These are phyloP conservation scores for Eubasilissa splendida DNA, from an alignment of 2,888 invertebrate genomes.

Conservation along the genomic window DNA sequence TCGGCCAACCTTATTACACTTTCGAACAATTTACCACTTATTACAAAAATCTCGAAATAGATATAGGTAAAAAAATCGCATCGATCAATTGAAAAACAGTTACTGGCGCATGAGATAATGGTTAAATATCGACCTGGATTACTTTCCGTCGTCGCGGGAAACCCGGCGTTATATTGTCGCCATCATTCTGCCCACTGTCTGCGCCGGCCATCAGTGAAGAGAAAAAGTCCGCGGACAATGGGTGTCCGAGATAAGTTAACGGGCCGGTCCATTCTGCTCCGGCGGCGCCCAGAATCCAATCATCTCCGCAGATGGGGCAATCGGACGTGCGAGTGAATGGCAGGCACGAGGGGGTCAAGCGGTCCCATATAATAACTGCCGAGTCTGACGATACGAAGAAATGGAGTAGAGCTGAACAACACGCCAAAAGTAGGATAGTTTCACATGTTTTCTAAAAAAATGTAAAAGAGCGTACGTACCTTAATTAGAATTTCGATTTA, in stretches of 20 bases:
- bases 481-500: too few species aligned
- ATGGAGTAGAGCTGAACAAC: background rate
- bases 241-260: conserved; percentile 26
- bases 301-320: conserved; percentile 32
- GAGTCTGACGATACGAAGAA: background rate
- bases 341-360: background rate
- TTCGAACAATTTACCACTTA: too few species aligned
- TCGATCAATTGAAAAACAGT: too few species aligned
- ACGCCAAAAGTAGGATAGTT: too few species aligned
- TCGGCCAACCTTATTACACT: too few species aligned
- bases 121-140: conserved; percentile 29
- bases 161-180: conserved; percentile 11
- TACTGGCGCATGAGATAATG: too few species aligned
- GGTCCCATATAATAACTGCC: conserved; percentile 9
- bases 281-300: conserved; percentile 23
- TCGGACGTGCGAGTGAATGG: conserved; percentile 30
- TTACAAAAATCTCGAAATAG: too few species aligned
- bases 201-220: background rate
- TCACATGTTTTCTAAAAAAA: too few species aligned
- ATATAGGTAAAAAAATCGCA: too few species aligned
- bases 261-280: conserved; percentile 2
- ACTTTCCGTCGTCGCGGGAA: conserved; percentile 22
- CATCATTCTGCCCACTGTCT: background rate
- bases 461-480: too few species aligned
- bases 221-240: conserved; percentile 25